Evolutionary conservation across 92 coral and sea anemone genomes (phyloP).

Genomic region (Heliopora coerulea): DNA sequence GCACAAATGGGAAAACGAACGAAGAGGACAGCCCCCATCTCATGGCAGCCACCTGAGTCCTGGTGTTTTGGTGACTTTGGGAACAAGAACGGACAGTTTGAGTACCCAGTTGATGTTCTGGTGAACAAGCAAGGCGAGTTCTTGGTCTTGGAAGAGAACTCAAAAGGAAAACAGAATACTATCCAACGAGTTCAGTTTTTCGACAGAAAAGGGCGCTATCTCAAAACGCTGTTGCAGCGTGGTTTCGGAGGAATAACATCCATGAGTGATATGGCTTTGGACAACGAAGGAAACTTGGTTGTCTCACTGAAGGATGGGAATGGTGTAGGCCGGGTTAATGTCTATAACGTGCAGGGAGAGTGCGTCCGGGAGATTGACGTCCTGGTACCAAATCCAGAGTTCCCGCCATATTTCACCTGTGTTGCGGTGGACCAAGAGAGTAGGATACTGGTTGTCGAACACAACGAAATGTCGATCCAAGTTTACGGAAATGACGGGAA

Average conservation of each 20-base stretch:
- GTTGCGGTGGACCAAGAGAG: slow-evolving; percentile 71
- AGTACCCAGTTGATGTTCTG: slow-evolving; percentile 71
- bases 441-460: slow-evolving; percentile 82
- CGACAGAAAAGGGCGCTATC: slow-evolving; percentile 62
- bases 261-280: slow-evolving; percentile 79
- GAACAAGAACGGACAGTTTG: slow-evolving; percentile 66
- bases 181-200: slow-evolving; percentile 85
- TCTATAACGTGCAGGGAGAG: slow-evolving; percentile 75
- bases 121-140: slow-evolving; percentile 69
- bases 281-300: slow-evolving; percentile 66
- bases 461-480: slow-evolving; percentile 86
- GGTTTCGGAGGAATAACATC: slow-evolving; percentile 78
- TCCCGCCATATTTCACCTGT: slow-evolving; percentile 37
- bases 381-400: slow-evolving; percentile 28
- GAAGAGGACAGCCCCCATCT: slow-evolving; percentile 45
- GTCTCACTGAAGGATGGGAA: slow-evolving; percentile 62
- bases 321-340: slow-evolving; percentile 64
- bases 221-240: slow-evolving; percentile 65
- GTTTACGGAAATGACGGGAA: slow-evolving; percentile 74
- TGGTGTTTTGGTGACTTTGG: slow-evolving; percentile 97
- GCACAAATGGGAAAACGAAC: slow-evolving; percentile 55
- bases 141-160: slow-evolving; percentile 76
- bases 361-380: slow-evolving; percentile 52
- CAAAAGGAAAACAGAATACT: slow-evolving; percentile 61
- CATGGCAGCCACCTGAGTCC: slow-evolving; percentile 69